A percentile compares a stretch with the other conserved stretches of the same genome.
phyloP scores from a whole-genome alignment of 2,888 invertebrate species.

The Petrophora chlorosata region DNA sequence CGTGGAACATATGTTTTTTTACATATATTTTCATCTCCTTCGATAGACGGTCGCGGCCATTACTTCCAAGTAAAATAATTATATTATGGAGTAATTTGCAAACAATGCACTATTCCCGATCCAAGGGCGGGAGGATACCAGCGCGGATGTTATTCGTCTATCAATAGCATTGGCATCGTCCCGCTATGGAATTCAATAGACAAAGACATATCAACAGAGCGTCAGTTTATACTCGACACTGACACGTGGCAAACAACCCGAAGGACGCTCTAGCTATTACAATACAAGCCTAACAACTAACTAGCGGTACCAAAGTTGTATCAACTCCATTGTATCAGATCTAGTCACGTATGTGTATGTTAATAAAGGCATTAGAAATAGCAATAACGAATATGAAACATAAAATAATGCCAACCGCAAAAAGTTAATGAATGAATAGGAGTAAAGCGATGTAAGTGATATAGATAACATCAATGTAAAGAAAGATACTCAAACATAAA shows the following conservation, averaged over 20 bases:
- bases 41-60: slow-evolving; percentile 6
- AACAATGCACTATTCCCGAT: slow-evolving; percentile 45
- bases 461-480: too few relatives aligned
- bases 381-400: too few relatives aligned
- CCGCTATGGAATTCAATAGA: slow-evolving; percentile 57
- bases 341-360: slow-evolving; percentile 38
- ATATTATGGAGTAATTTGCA: slow-evolving; percentile 30
- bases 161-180: slow-evolving; percentile 62
- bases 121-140: slow-evolving; percentile 53
- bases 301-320: slow-evolving; percentile 38
- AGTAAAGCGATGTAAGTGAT: too few relatives aligned
- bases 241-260: slow-evolving; percentile 58
- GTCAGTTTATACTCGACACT: slow-evolving; percentile 39
- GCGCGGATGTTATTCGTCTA: slow-evolving; percentile 61
- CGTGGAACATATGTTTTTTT: too few relatives aligned
- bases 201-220: slow-evolving; percentile 45
- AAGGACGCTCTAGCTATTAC: slow-evolving; percentile 36
- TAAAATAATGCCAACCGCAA: too few relatives aligned
- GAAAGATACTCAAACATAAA: too few relatives aligned
- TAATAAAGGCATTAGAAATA: too few relatives aligned
- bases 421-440: too few relatives aligned
- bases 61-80: slow-evolving; percentile 18
- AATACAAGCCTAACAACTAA: too few relatives aligned
- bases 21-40: too few relatives aligned
- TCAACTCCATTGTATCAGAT: slow-evolving; percentile 23